Evolutionary conservation across 2,113 vertebrate species (phyloP).

Genomic region (human): DNA sequence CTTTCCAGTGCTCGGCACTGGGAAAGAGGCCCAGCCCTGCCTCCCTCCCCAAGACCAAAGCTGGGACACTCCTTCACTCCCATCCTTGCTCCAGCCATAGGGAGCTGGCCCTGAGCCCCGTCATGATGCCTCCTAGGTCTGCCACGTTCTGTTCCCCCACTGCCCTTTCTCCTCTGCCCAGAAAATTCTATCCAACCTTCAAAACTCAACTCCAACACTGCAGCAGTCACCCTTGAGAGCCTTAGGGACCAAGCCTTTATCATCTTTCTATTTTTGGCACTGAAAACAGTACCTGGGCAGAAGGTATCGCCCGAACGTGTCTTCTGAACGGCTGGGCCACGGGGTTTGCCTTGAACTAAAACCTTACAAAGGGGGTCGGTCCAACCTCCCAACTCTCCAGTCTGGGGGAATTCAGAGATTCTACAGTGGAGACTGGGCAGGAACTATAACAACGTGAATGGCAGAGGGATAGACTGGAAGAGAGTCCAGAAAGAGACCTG

Average conservation of each 20-base stretch:
- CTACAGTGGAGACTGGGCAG: background rate
- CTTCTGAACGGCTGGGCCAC: background rate
- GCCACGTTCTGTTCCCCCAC: background rate
- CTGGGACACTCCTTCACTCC: background rate
- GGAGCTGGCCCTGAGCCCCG: background rate
- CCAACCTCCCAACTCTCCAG: background rate
- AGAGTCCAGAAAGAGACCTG: background rate
- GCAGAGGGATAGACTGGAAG: background rate
- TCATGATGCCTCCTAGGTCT: background rate
- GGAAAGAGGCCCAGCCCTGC: background rate
- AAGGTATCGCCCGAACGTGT: rapidly evolving
- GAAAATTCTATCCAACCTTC: background rate
- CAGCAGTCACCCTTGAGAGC: background rate
- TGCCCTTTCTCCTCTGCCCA: background rate
- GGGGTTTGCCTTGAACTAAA: background rate
- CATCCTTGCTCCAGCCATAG: background rate
- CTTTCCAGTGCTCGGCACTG: background rate
- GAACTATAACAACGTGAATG: background rate
- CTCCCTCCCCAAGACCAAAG: background rate
- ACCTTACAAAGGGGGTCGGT: background rate
- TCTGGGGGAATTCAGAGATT: background rate
- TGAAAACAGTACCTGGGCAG: background rate
- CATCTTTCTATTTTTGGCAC: background rate
- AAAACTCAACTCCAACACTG: background rate
- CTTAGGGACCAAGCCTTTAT: background rate